Conservation (phyloP, 2,797 vertebrate genomes). For the Decapterus maruadsi region DNA sequence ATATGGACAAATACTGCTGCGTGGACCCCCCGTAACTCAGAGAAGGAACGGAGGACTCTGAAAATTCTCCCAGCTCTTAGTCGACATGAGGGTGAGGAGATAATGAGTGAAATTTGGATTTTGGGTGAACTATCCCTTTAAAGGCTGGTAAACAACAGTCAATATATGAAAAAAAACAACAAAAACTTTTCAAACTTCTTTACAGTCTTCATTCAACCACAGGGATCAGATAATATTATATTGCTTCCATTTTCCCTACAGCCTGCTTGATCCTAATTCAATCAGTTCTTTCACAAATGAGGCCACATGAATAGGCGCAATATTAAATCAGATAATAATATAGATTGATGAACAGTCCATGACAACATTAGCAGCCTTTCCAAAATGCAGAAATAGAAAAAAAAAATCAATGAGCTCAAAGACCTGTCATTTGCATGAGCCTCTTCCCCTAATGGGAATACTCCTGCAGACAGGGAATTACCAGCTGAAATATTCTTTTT, state of each 20-base stretch:
- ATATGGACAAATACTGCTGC: too few species aligned
- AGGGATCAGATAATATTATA: constrained; percentile 67
- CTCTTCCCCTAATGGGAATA: constrained; percentile 86
- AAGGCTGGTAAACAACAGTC: constrained; percentile 32
- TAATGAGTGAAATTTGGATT: too few species aligned
- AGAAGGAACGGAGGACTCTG: too few species aligned
- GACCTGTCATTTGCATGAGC: constrained; percentile 86
- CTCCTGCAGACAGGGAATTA: constrained; percentile 82
- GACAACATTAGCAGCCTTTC: constrained; percentile 88
- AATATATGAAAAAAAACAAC: too few species aligned
- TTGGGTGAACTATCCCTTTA: too few species aligned
- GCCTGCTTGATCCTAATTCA: constrained; percentile 81
- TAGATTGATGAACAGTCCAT: constrained; percentile 89
- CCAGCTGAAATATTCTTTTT: constrained; percentile 89
- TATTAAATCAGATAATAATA: constrained; percentile 89
- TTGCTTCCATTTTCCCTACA: constrained; percentile 67
- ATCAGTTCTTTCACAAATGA: constrained; percentile 84
- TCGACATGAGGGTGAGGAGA: too few species aligned
- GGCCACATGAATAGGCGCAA: constrained; percentile 82
- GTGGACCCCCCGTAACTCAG: too few species aligned
- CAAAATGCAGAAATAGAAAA: constrained; percentile 74
- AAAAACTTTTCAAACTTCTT: constrained; percentile 67
- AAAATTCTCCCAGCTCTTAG: too few species aligned
- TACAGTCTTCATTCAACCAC: constrained; percentile 50
- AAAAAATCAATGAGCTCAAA: constrained; percentile 85